Base-by-base conservation (phyloP, 2,797 vertebrate genomes). In the Sebastes diaconus region DNA sequence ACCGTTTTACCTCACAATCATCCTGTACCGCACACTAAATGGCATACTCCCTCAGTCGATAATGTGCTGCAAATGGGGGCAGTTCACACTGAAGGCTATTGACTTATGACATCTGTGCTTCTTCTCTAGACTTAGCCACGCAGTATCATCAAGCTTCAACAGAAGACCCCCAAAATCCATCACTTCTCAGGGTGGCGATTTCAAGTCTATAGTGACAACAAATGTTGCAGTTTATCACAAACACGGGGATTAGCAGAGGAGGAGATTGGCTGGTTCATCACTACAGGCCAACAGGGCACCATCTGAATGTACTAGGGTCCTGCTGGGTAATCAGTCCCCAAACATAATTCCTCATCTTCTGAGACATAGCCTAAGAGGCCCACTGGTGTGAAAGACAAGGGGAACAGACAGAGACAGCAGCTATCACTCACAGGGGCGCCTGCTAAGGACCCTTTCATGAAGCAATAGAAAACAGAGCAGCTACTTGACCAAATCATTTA, bases 401-500 rank as follows among this genome's bases (percentile, higher is more conserved):
- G 55, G 20, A 84, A 83, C 36, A 61, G 75, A 75, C 52, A 39
- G 55, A 86, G 58, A 57, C 72, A 78, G 24, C 78, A 87, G 74
- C 73, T 64, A 81, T 92, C 87, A 87, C 68, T 90, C 87, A 88
- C 12, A 14, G 57, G 75, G 65, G 71, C 73, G 68, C 73, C 73
- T 75, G 78, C 80, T 73, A 85, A 88, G 87, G 8, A 83, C 39
- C 66, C 68, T 79, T 78, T 81, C 66, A 82, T 58, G 78, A 80
- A 84, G 77, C 79, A 77, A 87, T 86, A 85, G 39, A 84, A 81
- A 83, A 78, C 50, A 72, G 60, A 86, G 83, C 77, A 67, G 65
- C 81, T 80, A 73, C 82, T 87, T 90, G 87, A 88, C 86, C 87
- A 52, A 88, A 90, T 92, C 79, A 86, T 86, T 88, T 87, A 70